Base-by-base conservation (phyloP, 2,888 invertebrate species). In the Rhingia rostrata region DNA sequence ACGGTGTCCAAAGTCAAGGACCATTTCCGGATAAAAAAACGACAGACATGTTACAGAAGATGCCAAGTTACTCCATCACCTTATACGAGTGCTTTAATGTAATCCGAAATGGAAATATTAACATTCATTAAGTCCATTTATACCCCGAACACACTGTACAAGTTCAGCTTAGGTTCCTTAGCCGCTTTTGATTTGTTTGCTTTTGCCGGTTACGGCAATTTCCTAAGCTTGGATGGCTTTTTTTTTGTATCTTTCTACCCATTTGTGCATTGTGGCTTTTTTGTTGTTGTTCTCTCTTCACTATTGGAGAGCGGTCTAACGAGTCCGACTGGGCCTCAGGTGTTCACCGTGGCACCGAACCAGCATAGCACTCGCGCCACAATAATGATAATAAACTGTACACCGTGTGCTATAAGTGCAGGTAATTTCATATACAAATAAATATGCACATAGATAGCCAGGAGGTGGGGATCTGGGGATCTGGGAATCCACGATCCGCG, bases 251-350 rank as follows among this genome's bases (percentile, higher is more conserved):
- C 58, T 75, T 6, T 12, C 35, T 12, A 56, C 33, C n/a, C 9
- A 51, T 53, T 77, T 32, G 22, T 22, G 22, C 22, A 22, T 22
- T 22, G 22, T 53, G 4, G 14, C 9, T 43, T 37, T 54, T 75
- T 64, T n/a, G 53, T 64, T 77, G 53, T 53, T 3, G 54, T 47
- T 43, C 35, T 54, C 61, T 60, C 70, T 64, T 63, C 58, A 54
- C 41, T 63, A 22, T 22, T 69, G 60, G 35, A 69, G 45, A 78
- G 79, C 69, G 10, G 86, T 80, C 51, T 85, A 86, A 86, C 86
- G 47, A 82, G 86, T 86, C 69, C 51, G 74, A 84, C 86, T 56
- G 53, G 86, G 80, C 74, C 81, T 86, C 86, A 86, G 86, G 86
- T 86, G 86, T 86, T 70, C 73, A 66, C 51, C 79, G 43, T 58